These are phyloP conservation scores for Danio tinwini DNA, from an alignment of 2,797 vertebrate genomes.

Conservation along the genomic window DNA sequence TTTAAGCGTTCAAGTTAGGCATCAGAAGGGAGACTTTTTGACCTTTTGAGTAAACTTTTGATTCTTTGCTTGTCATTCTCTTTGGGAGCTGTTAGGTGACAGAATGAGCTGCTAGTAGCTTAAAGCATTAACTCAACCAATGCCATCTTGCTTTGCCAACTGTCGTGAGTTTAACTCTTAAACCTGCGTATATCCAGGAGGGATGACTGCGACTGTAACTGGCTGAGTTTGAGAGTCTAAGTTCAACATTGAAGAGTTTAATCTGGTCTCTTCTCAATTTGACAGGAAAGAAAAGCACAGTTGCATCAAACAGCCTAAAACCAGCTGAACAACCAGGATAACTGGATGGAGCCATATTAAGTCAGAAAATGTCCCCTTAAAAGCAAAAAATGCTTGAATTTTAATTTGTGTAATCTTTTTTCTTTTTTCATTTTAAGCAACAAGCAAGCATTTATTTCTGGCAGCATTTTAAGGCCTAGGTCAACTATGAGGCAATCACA, in stretches of 20 bases:
- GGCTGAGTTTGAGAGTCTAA: slow-evolving; percentile 4
- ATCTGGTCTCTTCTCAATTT: background rate
- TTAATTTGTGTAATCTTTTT: slow-evolving; percentile 10
- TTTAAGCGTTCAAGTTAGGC: background rate
- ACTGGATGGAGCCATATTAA: background rate
- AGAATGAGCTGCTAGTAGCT: background rate
- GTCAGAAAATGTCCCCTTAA: background rate
- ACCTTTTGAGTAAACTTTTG: background rate
- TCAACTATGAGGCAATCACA: slow-evolving; percentile 50
- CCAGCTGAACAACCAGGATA: background rate
- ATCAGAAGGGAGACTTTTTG: background rate
- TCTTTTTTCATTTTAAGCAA: background rate
- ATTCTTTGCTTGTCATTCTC: background rate
- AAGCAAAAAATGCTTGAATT: background rate
- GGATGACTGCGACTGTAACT: background rate
- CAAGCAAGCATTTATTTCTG: slow-evolving; percentile 3
- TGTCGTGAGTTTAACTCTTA: slow-evolving; percentile 25
- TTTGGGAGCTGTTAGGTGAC: background rate
- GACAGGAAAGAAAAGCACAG: background rate
- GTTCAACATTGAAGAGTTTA: background rate
- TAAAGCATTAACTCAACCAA: background rate
- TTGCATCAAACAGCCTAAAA: background rate
- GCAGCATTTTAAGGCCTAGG: background rate
- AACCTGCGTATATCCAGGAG: slow-evolving; percentile 16
- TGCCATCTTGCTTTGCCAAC: slow-evolving; percentile 15